Conservation (phyloP, 2,797 vertebrate genomes). For the Scarus forsteni region DNA sequence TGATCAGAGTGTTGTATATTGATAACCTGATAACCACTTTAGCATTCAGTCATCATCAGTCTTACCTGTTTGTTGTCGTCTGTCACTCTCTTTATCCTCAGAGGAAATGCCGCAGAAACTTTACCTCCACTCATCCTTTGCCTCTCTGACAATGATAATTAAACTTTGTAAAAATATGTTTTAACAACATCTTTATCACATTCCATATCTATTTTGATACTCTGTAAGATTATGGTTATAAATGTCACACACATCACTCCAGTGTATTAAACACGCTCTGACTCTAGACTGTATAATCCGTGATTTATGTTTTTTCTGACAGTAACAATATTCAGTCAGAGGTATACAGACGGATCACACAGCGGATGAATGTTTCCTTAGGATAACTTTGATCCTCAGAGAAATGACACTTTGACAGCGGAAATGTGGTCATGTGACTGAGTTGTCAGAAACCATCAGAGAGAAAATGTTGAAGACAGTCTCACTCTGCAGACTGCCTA, state of each 20-base stretch:
- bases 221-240: too few species aligned
- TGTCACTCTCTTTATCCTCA: conserved; percentile 2
- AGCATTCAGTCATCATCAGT: background rate
- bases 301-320: background rate
- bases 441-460: conserved; percentile 26
- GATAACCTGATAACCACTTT: background rate
- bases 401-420: conserved; percentile 18
- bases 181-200: too few species aligned
- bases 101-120: conserved; percentile 13
- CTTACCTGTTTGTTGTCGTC: conserved; percentile 26
- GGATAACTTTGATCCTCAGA: background rate
- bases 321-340: background rate
- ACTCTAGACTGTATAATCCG: too few species aligned
- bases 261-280: too few species aligned
- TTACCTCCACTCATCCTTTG: background rate
- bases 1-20: background rate
- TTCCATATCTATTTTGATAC: too few species aligned
- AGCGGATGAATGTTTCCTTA: background rate
- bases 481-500: background rate
- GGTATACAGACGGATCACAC: background rate
- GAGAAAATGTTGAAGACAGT: background rate
- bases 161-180: background rate
- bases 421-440: conserved; percentile 24
- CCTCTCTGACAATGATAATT: conserved; percentile 42
- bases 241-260: too few species aligned